Base-by-base conservation (phyloP, 2,888 invertebrate genomes). In the Cistogaster globosa region DNA sequence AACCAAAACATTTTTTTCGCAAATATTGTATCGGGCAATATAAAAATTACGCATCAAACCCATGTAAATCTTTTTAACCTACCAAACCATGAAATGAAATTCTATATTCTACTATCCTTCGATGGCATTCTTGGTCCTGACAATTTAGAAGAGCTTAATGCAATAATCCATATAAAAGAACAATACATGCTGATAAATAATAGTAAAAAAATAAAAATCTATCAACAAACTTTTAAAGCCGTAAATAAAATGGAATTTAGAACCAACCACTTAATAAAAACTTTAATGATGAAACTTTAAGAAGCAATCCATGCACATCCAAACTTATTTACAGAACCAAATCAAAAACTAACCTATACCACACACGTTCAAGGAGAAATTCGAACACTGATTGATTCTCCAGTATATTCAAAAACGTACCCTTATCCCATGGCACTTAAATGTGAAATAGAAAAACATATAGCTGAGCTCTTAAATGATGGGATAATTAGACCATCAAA, bases 191-290 rank as follows among this genome's bases (percentile, higher is more conserved):
- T 62, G n/a, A 62, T 74, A 74, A 5, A 62, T 51, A 60, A 60
- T 60, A 32, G 3, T 16, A 48, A 8, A 72, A n/a, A 18, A 60
- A 72, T 72, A n/a, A 75, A 55, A 63, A 63, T 65, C 14, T 74
- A 63, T 58, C 58, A 71, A 20, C 71, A 58, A n/a, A 58, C 20
- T 45, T 71, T n/a, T n/a, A 51, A 72, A 72, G 38, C 60, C 0
- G n/a, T 72, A 20, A 60, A 72, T 22, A 72, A 72, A 60, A 62
- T 72, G 20, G 72, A 72, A 20, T 20, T 72, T 51, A 72, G 60
- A 72, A 72, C 60, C 20, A 60, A 36, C 8, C 71, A 72, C 26
- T 60, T 72, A 48, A 9, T 2, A 26, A 26, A 26, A 26, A 26
- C 26, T 26, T 4, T 2, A 26, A 26, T 26, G 26, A 26, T 26